Evolutionary conservation across 2,113 vertebrate genomes (phyloP).

Genomic region (Myotis brandtii): DNA sequence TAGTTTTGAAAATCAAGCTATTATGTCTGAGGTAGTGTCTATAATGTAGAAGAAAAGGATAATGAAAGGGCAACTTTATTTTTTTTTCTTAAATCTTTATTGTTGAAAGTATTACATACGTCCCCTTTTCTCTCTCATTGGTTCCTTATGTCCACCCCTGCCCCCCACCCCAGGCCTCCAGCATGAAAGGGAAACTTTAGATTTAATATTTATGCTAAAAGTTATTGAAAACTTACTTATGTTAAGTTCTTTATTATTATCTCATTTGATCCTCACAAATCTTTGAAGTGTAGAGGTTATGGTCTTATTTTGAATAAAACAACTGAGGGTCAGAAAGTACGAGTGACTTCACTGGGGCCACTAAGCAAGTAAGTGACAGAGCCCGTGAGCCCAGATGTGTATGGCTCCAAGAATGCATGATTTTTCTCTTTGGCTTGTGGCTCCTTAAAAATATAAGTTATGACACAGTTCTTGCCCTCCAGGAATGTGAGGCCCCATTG

Average conservation of each 20-base stretch:
- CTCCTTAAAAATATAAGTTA: slow-evolving; percentile 2
- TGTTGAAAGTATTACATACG: no score
- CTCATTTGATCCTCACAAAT: neutral
- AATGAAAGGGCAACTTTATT: neutral
- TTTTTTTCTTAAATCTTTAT: no score
- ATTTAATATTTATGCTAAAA: neutral
- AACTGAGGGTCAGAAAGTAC: neutral
- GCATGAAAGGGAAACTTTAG: neutral
- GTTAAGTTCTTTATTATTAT: neutral
- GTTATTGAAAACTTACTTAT: neutral
- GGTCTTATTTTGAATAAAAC: neutral
- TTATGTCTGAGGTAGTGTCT: neutral
- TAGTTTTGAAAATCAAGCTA: slow-evolving; percentile 45
- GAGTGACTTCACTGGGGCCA: neutral
- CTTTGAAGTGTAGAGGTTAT: neutral
- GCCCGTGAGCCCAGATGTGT: neutral
- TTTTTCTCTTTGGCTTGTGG: neutral
- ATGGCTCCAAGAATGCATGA: neutral
- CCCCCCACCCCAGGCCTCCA: no score
- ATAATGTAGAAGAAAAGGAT: neutral
- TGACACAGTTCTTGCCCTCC: neutral
- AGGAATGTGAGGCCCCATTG: neutral
- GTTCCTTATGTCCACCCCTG: no score
- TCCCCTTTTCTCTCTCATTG: no score
- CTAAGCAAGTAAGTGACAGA: neutral